A percentile compares a stretch with the other conserved stretches of the same genome.
phyloP scores from a whole-genome alignment of 2,888 invertebrate genomes.

The Limenitis camilla region DNA sequence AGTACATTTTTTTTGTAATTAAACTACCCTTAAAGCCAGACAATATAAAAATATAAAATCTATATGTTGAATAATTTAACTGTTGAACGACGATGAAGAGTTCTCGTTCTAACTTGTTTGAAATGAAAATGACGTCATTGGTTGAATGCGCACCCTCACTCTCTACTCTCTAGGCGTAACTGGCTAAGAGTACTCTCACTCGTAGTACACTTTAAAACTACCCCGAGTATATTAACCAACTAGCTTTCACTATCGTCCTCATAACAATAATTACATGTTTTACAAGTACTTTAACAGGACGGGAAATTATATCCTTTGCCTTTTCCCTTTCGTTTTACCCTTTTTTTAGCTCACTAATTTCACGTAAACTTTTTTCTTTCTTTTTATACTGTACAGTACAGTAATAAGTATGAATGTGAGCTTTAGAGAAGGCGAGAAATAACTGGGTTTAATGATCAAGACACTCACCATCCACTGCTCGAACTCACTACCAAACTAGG shows the following conservation, averaged over 20 bases:
- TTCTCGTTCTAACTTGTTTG: slow-evolving; percentile 24
- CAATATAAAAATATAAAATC: slow-evolving; percentile 6
- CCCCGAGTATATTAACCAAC: slow-evolving; percentile 20
- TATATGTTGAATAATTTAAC: slow-evolving; percentile 16
- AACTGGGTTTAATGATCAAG: neutral
- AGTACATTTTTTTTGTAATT: too few relatives aligned
- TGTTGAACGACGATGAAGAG: slow-evolving; percentile 18
- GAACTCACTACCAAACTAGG: too few relatives aligned
- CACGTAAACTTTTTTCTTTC: neutral
- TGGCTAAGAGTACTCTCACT: slow-evolving; percentile 25
- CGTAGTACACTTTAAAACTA: slow-evolving; percentile 25
- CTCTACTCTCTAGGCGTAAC: slow-evolving; percentile 27
- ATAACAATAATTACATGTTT: slow-evolving; percentile 14
- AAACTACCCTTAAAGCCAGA: slow-evolving; percentile 2
- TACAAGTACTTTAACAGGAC: slow-evolving; percentile 9
- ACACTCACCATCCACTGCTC: neutral
- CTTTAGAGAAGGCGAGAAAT: neutral
- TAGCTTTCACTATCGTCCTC: slow-evolving; percentile 16
- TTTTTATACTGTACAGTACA: neutral
- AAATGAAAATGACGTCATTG: slow-evolving; percentile 54
- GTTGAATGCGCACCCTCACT: slow-evolving; percentile 58
- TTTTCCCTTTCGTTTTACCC: slow-evolving; percentile 4
- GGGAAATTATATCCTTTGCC: slow-evolving; percentile 1
- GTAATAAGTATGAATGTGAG: neutral
- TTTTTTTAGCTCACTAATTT: neutral